phyloP scores from a whole-genome alignment of 2,113 vertebrate species.

The Brachionichthys hirsutus region DNA sequence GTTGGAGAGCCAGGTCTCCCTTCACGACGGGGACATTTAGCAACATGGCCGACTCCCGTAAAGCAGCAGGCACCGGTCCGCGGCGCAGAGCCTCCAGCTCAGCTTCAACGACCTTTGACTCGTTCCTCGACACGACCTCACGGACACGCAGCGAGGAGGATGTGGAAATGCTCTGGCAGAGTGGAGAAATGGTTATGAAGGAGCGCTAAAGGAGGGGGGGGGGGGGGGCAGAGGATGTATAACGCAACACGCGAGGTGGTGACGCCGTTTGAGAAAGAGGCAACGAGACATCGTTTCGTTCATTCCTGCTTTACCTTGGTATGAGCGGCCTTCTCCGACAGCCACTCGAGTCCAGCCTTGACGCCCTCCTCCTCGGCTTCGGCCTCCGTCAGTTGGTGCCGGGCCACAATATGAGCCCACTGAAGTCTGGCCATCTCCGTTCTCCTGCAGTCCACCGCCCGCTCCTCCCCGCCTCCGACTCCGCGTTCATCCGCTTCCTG shows the following conservation, averaged over 20 bases:
- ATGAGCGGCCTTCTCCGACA: conserved; percentile 70
- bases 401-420: conserved; percentile 80
- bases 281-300: neutral
- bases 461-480: conserved; percentile 47
- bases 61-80: conserved; percentile 75
- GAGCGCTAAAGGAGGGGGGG: neutral
- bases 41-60: conserved; percentile 81
- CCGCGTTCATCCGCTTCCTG: conserved; percentile 37
- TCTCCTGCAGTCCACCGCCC: conserved; percentile 60
- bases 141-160: conserved; percentile 67
- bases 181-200: neutral
- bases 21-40: conserved; percentile 83
- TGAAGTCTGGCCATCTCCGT: conserved; percentile 83
- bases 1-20: conserved; percentile 81
- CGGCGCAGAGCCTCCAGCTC: conserved; percentile 79
- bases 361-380: conserved; percentile 77
- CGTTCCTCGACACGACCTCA: conserved; percentile 74
- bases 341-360: conserved; percentile 77
- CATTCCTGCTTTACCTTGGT: conserved; percentile 69
- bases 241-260: neutral
- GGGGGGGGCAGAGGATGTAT: neutral
- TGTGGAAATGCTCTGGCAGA: conserved; percentile 63
- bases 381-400: conserved; percentile 82
- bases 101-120: conserved; percentile 78
- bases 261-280: neutral